Base-by-base conservation (phyloP, 2,888 invertebrate species). In the Tiphia femorata region DNA sequence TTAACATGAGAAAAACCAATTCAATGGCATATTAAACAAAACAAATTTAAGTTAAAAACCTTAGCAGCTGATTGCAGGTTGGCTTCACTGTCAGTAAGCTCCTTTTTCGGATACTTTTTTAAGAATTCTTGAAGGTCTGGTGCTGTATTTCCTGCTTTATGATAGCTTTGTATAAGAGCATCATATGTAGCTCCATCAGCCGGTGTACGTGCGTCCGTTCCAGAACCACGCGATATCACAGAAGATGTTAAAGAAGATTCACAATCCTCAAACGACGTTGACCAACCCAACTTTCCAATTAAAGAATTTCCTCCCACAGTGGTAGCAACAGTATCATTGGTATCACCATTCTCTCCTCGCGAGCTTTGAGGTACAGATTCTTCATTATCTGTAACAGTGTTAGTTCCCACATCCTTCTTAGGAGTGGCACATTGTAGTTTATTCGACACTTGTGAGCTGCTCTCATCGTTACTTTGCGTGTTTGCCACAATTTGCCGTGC, bases 231-330 rank as follows among this genome's bases (percentile, higher is more conserved):
- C 41, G 87, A 87, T 27, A 87, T 85, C 67, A 86, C 84, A 3
- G 88, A 87, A 54, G 86, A 84, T 16, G 85, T 80, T 52, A 87
- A 86, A 21, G 83, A 77, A 68, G 86, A 85, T 67, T 87, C 83
- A 16, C 86, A 85, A 75, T 88, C 88, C 73, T 86, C 87, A 57
- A 73, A 82, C 64, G 84, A 88, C 7, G 89, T 89, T 44, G 89
- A 89, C 84, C 91, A 91, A 72, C 90, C 90, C 1, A 88, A 86
- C 78, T 88, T 87, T 27, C 87, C 87, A 77, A 86, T 84, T 33
- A 91, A 77, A n/a, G 90, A 90, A 81, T 91, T 91, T 0, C 91
- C 91, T 0, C 91, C 91, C 49, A 88, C 86, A 3, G 77, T 66
- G 2, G 73, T 66, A 6, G 69, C 46, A 6, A 60, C 66, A 35